Conservation (phyloP, 2,797 vertebrate species). For the Brachymystax lenok region DNA sequence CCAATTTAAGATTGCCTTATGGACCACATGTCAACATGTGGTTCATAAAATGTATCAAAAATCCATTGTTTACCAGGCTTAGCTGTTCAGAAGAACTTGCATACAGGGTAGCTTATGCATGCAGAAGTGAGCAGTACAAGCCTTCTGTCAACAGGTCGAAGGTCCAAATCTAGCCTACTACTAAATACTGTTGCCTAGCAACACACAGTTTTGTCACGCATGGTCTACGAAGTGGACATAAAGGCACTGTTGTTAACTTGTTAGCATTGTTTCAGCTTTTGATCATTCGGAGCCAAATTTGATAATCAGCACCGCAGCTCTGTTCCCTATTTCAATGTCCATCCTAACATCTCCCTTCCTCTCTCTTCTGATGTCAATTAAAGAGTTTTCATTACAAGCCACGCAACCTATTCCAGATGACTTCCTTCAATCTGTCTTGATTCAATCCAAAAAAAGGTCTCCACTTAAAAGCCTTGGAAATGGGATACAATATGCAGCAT, state of each 20-base stretch:
- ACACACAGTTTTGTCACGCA: neutral
- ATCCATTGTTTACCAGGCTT: too few relatives aligned
- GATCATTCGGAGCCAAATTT: neutral
- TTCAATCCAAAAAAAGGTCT: constrained; percentile 35
- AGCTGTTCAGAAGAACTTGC: too few relatives aligned
- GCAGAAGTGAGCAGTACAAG: neutral
- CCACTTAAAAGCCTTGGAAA: constrained; percentile 58
- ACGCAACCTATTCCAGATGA: constrained; percentile 55
- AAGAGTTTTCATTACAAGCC: constrained; percentile 50
- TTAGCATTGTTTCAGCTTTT: neutral
- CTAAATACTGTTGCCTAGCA: neutral
- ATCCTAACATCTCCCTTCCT: constrained; percentile 9
- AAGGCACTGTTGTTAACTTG: neutral
- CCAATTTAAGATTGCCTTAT: too few relatives aligned
- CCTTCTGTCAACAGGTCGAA: neutral
- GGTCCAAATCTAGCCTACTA: neutral
- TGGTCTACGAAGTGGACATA: neutral
- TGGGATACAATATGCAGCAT: constrained; percentile 40
- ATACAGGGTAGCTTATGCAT: neutral
- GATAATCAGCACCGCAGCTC: constrained; percentile 34
- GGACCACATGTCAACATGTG: too few relatives aligned
- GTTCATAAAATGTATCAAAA: too few relatives aligned
- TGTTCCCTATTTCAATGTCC: constrained; percentile 34
- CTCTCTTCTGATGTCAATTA: constrained; percentile 40
- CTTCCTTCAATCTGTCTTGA: constrained; percentile 45